Evolutionary conservation across 30 jellyfish, hydroid and myxozoan species (phyloP).

Genomic region (Aurelia coerulea): DNA sequence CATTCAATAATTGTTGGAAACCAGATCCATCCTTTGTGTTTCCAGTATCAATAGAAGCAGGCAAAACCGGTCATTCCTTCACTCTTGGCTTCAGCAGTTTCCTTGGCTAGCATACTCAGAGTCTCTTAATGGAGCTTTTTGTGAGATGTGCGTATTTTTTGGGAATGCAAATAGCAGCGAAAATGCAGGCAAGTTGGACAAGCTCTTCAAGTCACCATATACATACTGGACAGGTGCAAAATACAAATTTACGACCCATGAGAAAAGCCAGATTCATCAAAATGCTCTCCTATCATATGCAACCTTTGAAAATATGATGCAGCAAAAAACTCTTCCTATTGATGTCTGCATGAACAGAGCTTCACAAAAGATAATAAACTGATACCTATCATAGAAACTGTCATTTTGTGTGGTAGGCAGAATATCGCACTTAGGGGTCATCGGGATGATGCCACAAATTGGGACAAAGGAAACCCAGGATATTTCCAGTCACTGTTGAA

Average conservation of each 20-base stretch:
- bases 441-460: slow-evolving; percentile 46
- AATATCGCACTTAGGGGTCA: slow-evolving; percentile 52
- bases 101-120: slow-evolving; percentile 52
- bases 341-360: neutral
- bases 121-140: slow-evolving; percentile 44
- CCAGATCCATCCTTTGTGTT: slow-evolving; percentile 35
- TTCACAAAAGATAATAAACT: neutral
- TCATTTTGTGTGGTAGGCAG: slow-evolving; percentile 36
- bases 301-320: neutral
- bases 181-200: slow-evolving; percentile 6
- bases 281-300: no score
- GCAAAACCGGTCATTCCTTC: slow-evolving; percentile 22
- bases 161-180: slow-evolving; percentile 28
- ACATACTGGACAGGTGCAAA: slow-evolving; percentile 22
- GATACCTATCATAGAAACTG: slow-evolving; percentile 14
- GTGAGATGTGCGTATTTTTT: slow-evolving; percentile 38
- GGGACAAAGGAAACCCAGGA: slow-evolving; percentile 22
- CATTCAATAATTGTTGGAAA: slow-evolving; percentile 37
- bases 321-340: neutral
- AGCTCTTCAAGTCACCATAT: slow-evolving; percentile 1
- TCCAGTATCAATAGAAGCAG: slow-evolving; percentile 8
- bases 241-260: slow-evolving; percentile 2
- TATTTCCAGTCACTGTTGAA: slow-evolving; percentile 6
- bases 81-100: slow-evolving; percentile 7
- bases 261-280: slow-evolving; percentile 20